Conservation (phyloP, 2,888 invertebrate genomes). For the Agelastica alni region DNA sequence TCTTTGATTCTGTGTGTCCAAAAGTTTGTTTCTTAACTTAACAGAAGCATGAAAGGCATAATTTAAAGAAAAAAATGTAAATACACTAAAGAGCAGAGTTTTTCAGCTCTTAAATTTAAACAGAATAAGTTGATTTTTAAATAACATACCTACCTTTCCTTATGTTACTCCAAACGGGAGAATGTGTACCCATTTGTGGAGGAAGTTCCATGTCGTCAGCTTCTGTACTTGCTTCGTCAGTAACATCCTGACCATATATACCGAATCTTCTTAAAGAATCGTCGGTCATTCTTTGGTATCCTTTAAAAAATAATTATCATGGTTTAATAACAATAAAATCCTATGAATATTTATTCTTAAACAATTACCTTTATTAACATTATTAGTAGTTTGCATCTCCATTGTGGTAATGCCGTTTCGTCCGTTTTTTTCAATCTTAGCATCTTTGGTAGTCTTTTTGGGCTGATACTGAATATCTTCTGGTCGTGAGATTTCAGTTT, state of each 20-base stretch:
- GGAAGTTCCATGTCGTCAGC: conserved; percentile 46
- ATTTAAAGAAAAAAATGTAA: too few relatives aligned
- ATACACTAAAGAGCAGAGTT: too few relatives aligned
- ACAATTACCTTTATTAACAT: conserved; percentile 30
- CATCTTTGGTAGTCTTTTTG: conserved; percentile 18
- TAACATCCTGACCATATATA: conserved; percentile 51
- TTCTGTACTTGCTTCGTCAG: conserved; percentile 40
- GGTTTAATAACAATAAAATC: not conserved
- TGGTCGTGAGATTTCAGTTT: conserved; percentile 15
- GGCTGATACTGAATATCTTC: conserved; percentile 15
- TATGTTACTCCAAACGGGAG: conserved; percentile 56
- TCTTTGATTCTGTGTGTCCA: too few relatives aligned
- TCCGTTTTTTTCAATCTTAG: conserved; percentile 27
- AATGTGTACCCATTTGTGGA: conserved; percentile 49
- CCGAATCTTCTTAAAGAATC: conserved; percentile 46
- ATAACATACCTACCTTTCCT: conserved; percentile 49
- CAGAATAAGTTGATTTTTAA: too few relatives aligned
- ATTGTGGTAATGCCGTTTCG: conserved; percentile 15
- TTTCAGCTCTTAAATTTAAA: too few relatives aligned
- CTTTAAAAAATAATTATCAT: conserved; percentile 11
- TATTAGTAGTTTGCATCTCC: conserved; percentile 30
- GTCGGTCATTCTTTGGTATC: conserved; percentile 44
- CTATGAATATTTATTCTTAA: not conserved
- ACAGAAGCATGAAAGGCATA: too few relatives aligned
- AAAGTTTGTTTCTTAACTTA: too few relatives aligned